A percentile compares a stretch with the other conserved stretches of the same genome.
phyloP scores from a whole-genome alignment of 2,888 invertebrate species.

The Hirtodrosophila cameraria region DNA sequence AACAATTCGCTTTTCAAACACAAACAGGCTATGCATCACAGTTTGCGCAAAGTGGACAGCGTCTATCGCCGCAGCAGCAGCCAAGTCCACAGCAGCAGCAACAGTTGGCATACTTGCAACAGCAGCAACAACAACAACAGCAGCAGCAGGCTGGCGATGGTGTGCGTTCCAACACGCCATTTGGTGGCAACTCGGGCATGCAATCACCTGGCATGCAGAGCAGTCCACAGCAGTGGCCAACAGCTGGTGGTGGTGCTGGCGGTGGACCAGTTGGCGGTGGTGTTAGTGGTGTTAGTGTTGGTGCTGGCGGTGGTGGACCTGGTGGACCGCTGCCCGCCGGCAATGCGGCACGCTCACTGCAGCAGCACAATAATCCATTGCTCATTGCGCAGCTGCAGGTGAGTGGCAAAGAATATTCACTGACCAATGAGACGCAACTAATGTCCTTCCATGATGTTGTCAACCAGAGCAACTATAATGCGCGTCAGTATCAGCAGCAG shows the following conservation, averaged over 20 bases:
- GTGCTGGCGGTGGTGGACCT: conserved; percentile 46
- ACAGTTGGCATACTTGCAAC: conserved; percentile 62
- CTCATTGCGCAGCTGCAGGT: conserved; percentile 93
- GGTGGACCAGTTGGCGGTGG: conserved; percentile 39
- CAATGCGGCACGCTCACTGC: conserved; percentile 85
- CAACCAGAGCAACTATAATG: conserved; percentile 71
- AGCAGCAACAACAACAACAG: conserved; percentile 77
- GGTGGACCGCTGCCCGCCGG: conserved; percentile 58
- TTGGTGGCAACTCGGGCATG: conserved; percentile 74
- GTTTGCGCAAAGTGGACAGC: conserved; percentile 82
- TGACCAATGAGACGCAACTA: conserved; percentile 29
- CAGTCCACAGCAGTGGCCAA: conserved; percentile 74
- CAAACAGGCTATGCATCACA: conserved; percentile 80
- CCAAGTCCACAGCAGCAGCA: conserved; percentile 65
- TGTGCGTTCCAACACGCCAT: conserved; percentile 64
- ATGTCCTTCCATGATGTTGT: conserved; percentile 31
- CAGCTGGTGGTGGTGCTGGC: conserved; percentile 36
- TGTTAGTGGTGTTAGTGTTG: conserved; percentile 52
- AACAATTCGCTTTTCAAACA: neutral
- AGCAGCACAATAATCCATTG: conserved; percentile 95
- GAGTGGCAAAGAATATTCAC: conserved; percentile 78
- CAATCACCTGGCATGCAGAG: conserved; percentile 83
- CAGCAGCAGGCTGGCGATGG: conserved; percentile 61
- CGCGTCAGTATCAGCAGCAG: conserved; percentile 82
- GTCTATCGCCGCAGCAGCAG: conserved; percentile 83